Conservation (phyloP, 2,113 vertebrate species). For the Hucho hucho region DNA sequence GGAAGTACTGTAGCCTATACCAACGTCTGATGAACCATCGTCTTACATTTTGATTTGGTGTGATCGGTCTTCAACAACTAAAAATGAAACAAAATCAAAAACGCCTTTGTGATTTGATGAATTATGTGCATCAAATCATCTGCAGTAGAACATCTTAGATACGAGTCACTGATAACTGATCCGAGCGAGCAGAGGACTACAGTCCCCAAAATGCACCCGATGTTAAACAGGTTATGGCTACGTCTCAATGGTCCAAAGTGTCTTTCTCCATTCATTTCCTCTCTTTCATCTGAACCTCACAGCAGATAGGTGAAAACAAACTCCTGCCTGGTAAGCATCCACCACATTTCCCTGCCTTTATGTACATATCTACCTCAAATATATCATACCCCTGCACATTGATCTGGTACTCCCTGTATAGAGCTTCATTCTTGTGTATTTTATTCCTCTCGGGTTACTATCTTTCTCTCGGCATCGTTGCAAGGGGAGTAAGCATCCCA, state of each 20-base stretch:
- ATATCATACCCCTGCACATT: too few relatives aligned
- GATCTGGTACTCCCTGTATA: too few relatives aligned
- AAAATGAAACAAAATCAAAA: slow-evolving; percentile 18
- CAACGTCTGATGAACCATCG: slow-evolving; percentile 53
- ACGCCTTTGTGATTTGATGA: slow-evolving; percentile 7
- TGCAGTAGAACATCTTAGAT: slow-evolving; percentile 16
- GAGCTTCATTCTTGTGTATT: too few relatives aligned
- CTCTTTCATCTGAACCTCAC: slow-evolving; percentile 10
- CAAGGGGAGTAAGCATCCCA: too few relatives aligned
- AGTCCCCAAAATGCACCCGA: slow-evolving; percentile 22
- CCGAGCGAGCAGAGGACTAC: slow-evolving; percentile 7
- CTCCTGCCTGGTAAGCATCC: slow-evolving; percentile 40
- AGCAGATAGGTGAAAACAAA: slow-evolving; percentile 1
- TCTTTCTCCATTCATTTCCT: slow-evolving; percentile 28
- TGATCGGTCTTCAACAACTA: not conserved
- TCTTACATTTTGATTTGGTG: slow-evolving; percentile 37
- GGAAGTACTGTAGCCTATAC: slow-evolving; percentile 24
- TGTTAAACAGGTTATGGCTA: not conserved
- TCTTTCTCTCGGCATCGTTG: too few relatives aligned
- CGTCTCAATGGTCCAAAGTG: slow-evolving; percentile 34
- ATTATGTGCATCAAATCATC: slow-evolving; percentile 54
- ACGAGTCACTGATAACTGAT: too few relatives aligned
- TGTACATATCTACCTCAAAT: too few relatives aligned
- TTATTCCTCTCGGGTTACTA: too few relatives aligned
- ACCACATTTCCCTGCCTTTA: slow-evolving; percentile 19